phyloP scores from a whole-genome alignment of 2,797 vertebrate species.

The Phyllotis vaccarum region DNA sequence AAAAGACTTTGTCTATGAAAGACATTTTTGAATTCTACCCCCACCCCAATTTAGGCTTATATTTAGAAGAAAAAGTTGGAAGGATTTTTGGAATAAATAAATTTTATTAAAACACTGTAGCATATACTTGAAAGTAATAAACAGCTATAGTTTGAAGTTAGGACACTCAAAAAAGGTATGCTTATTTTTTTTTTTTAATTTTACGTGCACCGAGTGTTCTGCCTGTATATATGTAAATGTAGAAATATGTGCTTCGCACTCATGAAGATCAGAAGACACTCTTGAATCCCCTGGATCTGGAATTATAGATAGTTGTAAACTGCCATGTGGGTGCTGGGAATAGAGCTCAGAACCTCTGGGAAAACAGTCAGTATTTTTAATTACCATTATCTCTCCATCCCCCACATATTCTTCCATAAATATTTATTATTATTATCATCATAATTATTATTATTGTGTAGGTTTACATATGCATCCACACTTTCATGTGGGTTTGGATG shows the following conservation, averaged over 20 bases:
- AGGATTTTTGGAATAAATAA: neutral
- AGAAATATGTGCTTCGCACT: neutral
- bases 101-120: slow-evolving; percentile 29
- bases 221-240: neutral
- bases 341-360: neutral
- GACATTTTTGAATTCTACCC: neutral
- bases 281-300: neutral
- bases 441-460: neutral
- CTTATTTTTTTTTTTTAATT: neutral
- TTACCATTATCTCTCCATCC: neutral
- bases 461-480: neutral
- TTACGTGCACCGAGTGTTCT: neutral
- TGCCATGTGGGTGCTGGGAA: neutral
- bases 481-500: neutral
- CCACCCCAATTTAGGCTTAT: neutral
- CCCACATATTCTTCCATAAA: neutral
- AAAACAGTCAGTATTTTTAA: neutral
- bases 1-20: neutral
- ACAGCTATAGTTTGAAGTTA: neutral
- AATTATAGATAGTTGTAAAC: neutral
- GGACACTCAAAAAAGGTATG: neutral
- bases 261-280: neutral
- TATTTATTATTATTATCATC: neutral
- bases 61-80: neutral
- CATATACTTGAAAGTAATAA: slow-evolving; percentile 7